Conservation (phyloP, 2,888 invertebrate genomes). For the Podotricha telesiphe region DNA sequence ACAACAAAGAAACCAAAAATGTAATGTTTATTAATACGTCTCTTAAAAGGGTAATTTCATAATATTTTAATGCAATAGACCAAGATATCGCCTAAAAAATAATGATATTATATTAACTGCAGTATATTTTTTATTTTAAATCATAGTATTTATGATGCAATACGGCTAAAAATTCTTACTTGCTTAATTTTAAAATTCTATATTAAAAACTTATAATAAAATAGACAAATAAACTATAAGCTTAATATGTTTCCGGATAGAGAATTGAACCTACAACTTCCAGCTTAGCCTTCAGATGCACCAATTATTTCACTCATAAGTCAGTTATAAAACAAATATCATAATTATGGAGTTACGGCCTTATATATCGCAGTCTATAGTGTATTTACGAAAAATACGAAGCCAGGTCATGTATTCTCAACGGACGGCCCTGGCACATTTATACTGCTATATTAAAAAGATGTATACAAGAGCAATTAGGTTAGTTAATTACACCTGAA, state of each 20-base stretch:
- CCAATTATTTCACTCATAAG: not conserved
- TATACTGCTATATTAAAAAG: conserved; percentile 8
- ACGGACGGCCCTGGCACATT: conserved; percentile 15
- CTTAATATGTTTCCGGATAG: too few relatives aligned
- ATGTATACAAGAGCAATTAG: conserved; percentile 8
- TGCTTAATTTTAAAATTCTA: too few relatives aligned
- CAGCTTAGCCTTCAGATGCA: too few relatives aligned
- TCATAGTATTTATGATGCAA: too few relatives aligned
- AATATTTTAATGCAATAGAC: not conserved
- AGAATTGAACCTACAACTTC: too few relatives aligned
- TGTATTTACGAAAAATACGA: conserved; percentile 17
- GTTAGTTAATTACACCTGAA: conserved; percentile 23
- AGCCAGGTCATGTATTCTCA: conserved; percentile 17
- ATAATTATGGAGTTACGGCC: not conserved
- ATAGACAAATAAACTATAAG: too few relatives aligned
- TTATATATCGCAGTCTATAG: conserved; percentile 4
- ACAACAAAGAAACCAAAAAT: conserved; percentile 27
- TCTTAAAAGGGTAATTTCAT: conserved; percentile 2
- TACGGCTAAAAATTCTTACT: too few relatives aligned
- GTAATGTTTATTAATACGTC: conserved; percentile 19
- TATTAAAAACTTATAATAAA: too few relatives aligned
- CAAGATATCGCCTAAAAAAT: not conserved
- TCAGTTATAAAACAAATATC: not conserved
- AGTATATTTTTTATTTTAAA: too few relatives aligned
- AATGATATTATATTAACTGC: not conserved